A percentile compares a stretch with the other conserved stretches of the same genome.
Evolutionary conservation across 2,113 vertebrate genomes (phyloP).

Genomic region (Paraplagusia blochii): DNA sequence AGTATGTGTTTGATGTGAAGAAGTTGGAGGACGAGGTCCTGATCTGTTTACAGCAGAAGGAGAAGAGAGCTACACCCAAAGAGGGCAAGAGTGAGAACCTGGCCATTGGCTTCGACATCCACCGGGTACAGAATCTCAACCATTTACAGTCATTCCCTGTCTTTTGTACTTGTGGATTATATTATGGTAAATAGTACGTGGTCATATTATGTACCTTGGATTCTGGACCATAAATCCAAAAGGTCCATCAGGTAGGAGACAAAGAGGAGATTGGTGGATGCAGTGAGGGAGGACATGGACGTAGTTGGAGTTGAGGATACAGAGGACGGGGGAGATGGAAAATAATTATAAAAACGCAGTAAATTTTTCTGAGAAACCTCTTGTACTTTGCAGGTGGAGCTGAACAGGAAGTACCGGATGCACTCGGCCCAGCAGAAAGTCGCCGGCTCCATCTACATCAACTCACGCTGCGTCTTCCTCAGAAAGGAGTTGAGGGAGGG

Average conservation of each 20-base stretch:
- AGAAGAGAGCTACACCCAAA: slow-evolving; percentile 84
- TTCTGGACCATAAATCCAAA: too few relatives aligned
- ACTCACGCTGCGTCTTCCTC: slow-evolving; percentile 93
- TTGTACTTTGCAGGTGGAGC: slow-evolving; percentile 81
- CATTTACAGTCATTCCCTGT: too few relatives aligned
- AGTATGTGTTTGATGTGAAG: slow-evolving; percentile 96
- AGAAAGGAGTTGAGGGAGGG: slow-evolving; percentile 90
- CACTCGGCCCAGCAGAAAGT: slow-evolving; percentile 89
- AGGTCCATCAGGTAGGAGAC: too few relatives aligned
- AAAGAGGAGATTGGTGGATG: too few relatives aligned
- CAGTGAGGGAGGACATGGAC: too few relatives aligned
- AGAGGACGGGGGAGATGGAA: too few relatives aligned
- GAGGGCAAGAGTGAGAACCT: slow-evolving; percentile 92
- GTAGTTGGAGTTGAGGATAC: too few relatives aligned
- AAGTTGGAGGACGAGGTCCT: slow-evolving; percentile 93
- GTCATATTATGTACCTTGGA: too few relatives aligned
- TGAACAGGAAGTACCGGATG: slow-evolving; percentile 93
- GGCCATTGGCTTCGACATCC: slow-evolving; percentile 95
- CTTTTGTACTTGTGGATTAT: too few relatives aligned
- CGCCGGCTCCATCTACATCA: slow-evolving; percentile 94
- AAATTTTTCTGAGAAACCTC: background rate
- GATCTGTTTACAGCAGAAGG: slow-evolving; percentile 92
- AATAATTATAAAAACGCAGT: background rate
- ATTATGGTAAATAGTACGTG: too few relatives aligned
- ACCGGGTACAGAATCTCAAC: slow-evolving; percentile 77